Evolutionary conservation across 2,797 vertebrate genomes (phyloP).

Genomic region (Liparis tanakae): DNA sequence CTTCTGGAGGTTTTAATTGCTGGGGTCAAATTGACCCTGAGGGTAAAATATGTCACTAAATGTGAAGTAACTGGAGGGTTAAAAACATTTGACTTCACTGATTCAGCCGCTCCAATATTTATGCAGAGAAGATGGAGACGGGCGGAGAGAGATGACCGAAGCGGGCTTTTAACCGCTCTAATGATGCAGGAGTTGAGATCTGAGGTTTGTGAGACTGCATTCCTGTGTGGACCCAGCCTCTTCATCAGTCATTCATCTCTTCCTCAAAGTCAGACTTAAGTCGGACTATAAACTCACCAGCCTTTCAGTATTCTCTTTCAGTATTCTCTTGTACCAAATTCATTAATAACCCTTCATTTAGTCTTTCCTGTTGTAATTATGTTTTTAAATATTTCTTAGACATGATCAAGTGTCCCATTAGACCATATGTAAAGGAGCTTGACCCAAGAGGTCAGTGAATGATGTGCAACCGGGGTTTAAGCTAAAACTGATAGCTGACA

Average conservation of each 20-base stretch:
- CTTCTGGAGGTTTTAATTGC: no score
- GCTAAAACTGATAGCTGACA: constrained; percentile 19
- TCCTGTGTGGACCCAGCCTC: constrained; percentile 27
- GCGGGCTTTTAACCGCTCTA: constrained; percentile 32
- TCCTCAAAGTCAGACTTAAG: constrained; percentile 25
- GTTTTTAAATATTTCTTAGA: constrained; percentile 12
- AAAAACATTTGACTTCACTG: constrained; percentile 43
- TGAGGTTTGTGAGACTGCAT: constrained; percentile 19
- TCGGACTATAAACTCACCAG: constrained; percentile 8
- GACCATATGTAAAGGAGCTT: not conserved
- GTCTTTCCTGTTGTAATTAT: not conserved
- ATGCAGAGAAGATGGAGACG: constrained; percentile 8
- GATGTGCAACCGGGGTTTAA: not conserved
- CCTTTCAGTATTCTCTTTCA: not conserved
- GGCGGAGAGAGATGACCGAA: constrained; percentile 7
- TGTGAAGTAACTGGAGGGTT: no score
- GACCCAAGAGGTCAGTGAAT: constrained; percentile 6
- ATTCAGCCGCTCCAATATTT: constrained; percentile 43
- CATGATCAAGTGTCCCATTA: not conserved
- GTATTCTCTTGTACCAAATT: constrained; percentile 5
- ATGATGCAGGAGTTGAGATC: constrained; percentile 28
- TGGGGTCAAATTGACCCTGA: no score
- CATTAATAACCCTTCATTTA: not conserved
- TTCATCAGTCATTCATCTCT: constrained; percentile 21
- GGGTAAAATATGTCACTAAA: no score